These are phyloP conservation scores for Nemopilema nomurai DNA, from an alignment of 30 jellyfish, hydroid and myxozoan species.

Conservation along the genomic window DNA sequence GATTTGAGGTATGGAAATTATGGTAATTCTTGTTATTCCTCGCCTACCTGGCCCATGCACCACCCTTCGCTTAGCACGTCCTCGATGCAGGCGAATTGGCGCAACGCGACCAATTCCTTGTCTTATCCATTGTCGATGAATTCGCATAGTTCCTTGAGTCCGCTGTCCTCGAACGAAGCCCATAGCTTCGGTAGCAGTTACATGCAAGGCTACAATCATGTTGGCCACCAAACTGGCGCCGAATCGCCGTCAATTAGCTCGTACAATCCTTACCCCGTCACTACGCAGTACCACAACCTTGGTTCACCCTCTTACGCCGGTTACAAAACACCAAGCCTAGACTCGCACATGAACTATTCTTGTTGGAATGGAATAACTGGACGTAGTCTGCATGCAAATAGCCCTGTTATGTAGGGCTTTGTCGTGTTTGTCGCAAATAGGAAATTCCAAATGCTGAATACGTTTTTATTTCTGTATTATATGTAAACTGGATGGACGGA, in stretches of 20 bases:
- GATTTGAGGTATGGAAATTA: conserved; percentile 56
- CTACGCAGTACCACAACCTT: conserved; percentile 58
- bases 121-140: conserved; percentile 64
- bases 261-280: conserved; percentile 48
- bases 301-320: conserved; percentile 65
- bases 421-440: neutral
- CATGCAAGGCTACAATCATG: conserved; percentile 70
- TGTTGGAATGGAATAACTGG: conserved; percentile 79
- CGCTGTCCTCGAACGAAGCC: conserved; percentile 61
- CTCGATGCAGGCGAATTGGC: conserved; percentile 74
- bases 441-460: neutral
- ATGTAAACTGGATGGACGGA: conserved; percentile 3
- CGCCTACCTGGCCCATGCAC: conserved; percentile 61
- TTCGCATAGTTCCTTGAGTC: conserved; percentile 68
- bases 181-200: conserved; percentile 67
- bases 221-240: conserved; percentile 55
- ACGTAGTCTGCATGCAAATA: conserved; percentile 68
- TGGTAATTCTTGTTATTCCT: conserved; percentile 53
- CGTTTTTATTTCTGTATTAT: conserved; percentile 13
- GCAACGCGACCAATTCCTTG: conserved; percentile 51
- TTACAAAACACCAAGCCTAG: conserved; percentile 64
- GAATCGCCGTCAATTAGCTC: conserved; percentile 66
- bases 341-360: conserved; percentile 65
- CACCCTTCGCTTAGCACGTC: conserved; percentile 52
- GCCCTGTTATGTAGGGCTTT: conserved; percentile 69